Conservation (phyloP, 2,113 vertebrate species). For the Pangasianodon gigas region DNA sequence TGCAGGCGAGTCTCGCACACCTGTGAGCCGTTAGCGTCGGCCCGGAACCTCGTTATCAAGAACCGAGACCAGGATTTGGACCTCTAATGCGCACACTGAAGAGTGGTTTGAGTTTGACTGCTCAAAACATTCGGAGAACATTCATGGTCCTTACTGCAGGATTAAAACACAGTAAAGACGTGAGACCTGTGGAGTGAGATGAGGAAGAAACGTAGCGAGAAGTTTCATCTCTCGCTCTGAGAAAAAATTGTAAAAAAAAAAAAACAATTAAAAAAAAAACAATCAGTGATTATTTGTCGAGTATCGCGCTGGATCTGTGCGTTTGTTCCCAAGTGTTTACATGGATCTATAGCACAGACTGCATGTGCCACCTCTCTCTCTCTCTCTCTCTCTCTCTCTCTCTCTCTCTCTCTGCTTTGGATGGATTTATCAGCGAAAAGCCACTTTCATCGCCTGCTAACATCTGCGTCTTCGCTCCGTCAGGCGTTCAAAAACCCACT, state of each 20-base stretch:
- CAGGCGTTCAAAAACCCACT: background rate
- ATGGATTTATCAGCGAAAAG: constrained; percentile 25
- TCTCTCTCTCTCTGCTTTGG: background rate
- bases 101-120: constrained; percentile 21
- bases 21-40: constrained; percentile 38
- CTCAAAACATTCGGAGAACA: background rate
- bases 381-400: background rate
- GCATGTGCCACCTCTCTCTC: background rate
- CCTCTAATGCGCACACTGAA: constrained; percentile 24
- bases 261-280: background rate
- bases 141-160: constrained; percentile 22
- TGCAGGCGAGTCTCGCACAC: constrained; percentile 26
- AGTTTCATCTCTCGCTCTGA: constrained; percentile 7
- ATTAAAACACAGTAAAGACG: constrained; percentile 11
- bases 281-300: constrained; percentile 8
- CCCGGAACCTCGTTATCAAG: constrained; percentile 15
- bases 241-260: background rate
- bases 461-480: background rate
- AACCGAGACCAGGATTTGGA: constrained; percentile 37
- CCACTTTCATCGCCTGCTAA: background rate
- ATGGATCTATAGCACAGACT: constrained; percentile 7
- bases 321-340: constrained; percentile 9
- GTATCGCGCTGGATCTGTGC: background rate
- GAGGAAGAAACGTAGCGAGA: constrained; percentile 11
- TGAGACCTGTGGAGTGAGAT: constrained; percentile 38